phyloP scores from a whole-genome alignment of 2,888 invertebrate species.

The Apamea monoglypha region DNA sequence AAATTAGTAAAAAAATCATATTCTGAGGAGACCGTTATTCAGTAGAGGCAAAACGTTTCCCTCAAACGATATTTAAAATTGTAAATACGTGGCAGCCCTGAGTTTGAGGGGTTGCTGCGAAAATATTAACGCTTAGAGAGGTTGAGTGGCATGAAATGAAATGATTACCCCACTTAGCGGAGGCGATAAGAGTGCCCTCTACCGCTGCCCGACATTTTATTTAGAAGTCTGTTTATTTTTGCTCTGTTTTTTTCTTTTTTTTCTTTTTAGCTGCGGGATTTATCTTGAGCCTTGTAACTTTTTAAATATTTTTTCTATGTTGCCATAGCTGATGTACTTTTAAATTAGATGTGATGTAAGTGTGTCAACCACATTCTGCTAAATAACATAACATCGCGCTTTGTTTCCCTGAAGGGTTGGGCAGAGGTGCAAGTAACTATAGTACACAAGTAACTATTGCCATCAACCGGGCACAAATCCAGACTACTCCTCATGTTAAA shows the following conservation, averaged over 20 bases:
- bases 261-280: conserved; percentile 15
- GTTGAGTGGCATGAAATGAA: conserved; percentile 72
- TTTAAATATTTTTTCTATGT: conserved; percentile 5
- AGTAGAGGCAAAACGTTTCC: not conserved
- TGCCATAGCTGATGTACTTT: not conserved
- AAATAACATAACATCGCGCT: not conserved
- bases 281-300: conserved; percentile 16
- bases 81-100: conserved; percentile 56
- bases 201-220: conserved; percentile 60
- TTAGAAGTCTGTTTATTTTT: conserved; percentile 58
- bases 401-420: not conserved
- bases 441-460: not conserved
- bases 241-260: conserved; percentile 30
- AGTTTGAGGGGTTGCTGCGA: conserved; percentile 67
- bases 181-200: conserved; percentile 71
- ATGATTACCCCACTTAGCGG: conserved; percentile 75
- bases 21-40: not conserved
- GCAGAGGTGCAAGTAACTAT: not conserved
- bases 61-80: conserved; percentile 1
- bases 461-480: not conserved
- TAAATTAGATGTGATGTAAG: not conserved
- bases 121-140: conserved; percentile 72
- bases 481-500: not conserved
- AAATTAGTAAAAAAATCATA: too few species aligned
- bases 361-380: conserved; percentile 2